A percentile compares a stretch with the other conserved stretches of the same genome.
Evolutionary conservation across 2,113 vertebrate species (phyloP).

Genomic region (Choloepus hoffmanni): DNA sequence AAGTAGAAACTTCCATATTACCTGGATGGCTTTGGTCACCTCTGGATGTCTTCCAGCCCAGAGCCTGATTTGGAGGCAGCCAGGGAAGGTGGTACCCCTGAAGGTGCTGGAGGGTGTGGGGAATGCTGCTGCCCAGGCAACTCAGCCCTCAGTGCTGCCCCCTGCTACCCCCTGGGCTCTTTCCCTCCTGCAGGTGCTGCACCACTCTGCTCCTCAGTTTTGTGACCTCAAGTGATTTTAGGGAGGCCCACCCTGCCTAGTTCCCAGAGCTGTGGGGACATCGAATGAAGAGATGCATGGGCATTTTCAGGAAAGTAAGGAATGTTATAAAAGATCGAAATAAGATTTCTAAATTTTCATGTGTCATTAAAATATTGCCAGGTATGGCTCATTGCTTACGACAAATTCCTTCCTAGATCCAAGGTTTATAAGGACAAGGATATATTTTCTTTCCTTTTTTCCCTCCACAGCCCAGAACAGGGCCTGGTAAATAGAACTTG

Average conservation of each 20-base stretch:
- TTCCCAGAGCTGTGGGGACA: neutral
- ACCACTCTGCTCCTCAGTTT: neutral
- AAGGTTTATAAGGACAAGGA: neutral
- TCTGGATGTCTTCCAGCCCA: neutral
- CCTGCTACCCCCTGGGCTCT: fast-evolving
- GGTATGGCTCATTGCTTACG: neutral
- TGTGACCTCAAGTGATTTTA: neutral
- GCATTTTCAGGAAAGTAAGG: neutral
- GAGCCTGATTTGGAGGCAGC: neutral
- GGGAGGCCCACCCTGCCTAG: neutral
- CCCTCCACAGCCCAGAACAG: neutral
- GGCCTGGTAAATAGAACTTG: neutral
- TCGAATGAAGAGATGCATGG: neutral
- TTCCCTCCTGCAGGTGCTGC: neutral
- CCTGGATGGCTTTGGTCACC: neutral
- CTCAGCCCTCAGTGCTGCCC: too few relatives aligned
- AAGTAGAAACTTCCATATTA: neutral
- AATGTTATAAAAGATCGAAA: neutral
- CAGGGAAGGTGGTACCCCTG: neutral
- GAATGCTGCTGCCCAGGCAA: too few relatives aligned
- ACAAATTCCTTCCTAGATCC: neutral
- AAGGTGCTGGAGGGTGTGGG: too few relatives aligned
- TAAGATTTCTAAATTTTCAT: neutral
- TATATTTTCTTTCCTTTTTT: neutral
- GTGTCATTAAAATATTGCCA: neutral